These are phyloP conservation scores for Apaloderma vittatum DNA, from an alignment of 2,113 vertebrate genomes.

Conservation along the genomic window DNA sequence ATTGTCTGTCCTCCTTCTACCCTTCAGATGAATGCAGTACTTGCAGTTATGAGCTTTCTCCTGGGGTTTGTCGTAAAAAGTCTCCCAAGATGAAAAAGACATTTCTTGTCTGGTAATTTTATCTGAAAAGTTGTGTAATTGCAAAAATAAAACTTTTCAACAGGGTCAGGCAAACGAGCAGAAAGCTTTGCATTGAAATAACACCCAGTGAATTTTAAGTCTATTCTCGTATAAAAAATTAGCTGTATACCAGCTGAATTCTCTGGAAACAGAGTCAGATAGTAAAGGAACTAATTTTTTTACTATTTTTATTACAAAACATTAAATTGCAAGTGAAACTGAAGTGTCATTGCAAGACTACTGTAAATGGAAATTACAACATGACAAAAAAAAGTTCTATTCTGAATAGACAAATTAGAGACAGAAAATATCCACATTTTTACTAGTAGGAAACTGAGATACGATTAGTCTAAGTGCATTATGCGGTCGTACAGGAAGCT, in stretches of 20 bases:
- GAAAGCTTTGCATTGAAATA: background rate
- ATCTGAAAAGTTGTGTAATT: slow-evolving; percentile 50
- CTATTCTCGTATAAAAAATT: background rate
- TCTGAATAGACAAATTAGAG: background rate
- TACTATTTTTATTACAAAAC: background rate
- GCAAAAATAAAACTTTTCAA: slow-evolving; percentile 58
- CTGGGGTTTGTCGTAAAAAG: slow-evolving; percentile 63
- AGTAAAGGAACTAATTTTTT: background rate
- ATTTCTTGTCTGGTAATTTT: slow-evolving; percentile 51
- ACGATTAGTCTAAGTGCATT: background rate
- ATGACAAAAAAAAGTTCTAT: background rate
- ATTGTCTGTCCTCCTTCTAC: slow-evolving; percentile 51
- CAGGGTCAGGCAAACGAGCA: background rate
- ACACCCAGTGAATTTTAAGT: background rate
- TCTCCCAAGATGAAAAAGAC: slow-evolving; percentile 55
- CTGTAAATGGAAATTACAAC: background rate
- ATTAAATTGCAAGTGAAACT: background rate
- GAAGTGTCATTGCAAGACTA: background rate
- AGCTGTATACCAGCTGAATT: background rate
- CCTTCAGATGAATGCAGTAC: slow-evolving; percentile 46
- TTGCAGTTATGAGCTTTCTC: slow-evolving; percentile 56
- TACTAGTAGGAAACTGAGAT: background rate
- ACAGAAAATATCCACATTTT: background rate
- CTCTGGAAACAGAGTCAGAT: background rate
- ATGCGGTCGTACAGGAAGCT: background rate